These are phyloP conservation scores for Vulpes ferrilata DNA, from an alignment of 2,113 vertebrate species.

Conservation along the genomic window DNA sequence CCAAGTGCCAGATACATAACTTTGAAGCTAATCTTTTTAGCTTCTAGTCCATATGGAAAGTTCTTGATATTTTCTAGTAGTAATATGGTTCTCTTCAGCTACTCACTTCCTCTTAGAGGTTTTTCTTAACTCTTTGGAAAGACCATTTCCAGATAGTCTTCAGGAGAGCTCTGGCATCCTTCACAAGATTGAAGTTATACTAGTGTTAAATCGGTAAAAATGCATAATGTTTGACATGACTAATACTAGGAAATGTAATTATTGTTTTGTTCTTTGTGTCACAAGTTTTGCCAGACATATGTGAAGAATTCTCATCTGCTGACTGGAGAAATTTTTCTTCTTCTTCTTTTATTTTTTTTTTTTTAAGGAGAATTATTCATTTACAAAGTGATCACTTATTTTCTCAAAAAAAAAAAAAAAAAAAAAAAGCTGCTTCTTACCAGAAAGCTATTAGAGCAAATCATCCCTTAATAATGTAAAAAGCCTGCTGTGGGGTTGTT, in stretches of 20 bases:
- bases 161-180: not conserved
- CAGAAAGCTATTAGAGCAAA: slow-evolving; percentile 73
- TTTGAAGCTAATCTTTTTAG: slow-evolving; percentile 42
- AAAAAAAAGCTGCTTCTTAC: slow-evolving; percentile 57
- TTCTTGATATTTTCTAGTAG: slow-evolving; percentile 39
- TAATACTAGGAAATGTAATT: slow-evolving; percentile 61
- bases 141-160: not conserved
- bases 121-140: not conserved
- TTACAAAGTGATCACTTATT: slow-evolving; percentile 51
- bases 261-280: slow-evolving; percentile 67
- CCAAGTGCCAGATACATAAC: slow-evolving; percentile 34
- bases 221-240: slow-evolving; percentile 44
- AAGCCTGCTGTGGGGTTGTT: slow-evolving; percentile 65
- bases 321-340: not conserved
- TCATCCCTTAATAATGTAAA: slow-evolving; percentile 70
- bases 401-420: slow-evolving; percentile 68
- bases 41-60: slow-evolving; percentile 42
- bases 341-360: not conserved
- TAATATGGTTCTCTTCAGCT: not conserved
- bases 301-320: slow-evolving; percentile 61
- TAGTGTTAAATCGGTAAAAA: not conserved
- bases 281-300: slow-evolving; percentile 54
- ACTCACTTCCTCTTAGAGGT: slow-evolving; percentile 40
- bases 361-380: slow-evolving; percentile 33
- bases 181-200: not conserved